A percentile compares a stretch with the other conserved stretches of the same genome.
These are phyloP conservation scores for Zaprionus lachaisei DNA, from an alignment of 1,140 invertebrate genomes.

Conservation along the genomic window DNA sequence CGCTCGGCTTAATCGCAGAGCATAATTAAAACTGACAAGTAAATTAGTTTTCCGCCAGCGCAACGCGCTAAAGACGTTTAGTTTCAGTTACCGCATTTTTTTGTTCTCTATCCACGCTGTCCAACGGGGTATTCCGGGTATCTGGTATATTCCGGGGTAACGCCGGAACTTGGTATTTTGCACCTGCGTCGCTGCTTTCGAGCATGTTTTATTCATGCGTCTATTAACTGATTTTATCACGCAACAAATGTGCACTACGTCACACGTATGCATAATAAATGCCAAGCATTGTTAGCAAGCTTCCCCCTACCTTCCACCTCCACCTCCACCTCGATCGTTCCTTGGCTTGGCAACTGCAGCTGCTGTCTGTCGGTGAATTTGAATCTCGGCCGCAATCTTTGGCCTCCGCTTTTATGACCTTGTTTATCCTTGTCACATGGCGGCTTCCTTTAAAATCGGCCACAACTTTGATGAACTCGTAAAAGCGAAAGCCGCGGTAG, in stretches of 20 bases:
- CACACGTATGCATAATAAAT: constrained; percentile 79
- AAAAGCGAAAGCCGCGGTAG: constrained; percentile 39
- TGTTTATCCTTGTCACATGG: constrained; percentile 80
- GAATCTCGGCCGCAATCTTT: constrained; percentile 61
- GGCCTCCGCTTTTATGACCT: constrained; percentile 65
- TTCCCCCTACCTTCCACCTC: not conserved
- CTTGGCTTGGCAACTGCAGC: constrained; percentile 24
- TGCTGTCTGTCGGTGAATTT: constrained; percentile 52
- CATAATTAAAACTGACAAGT: constrained; percentile 82
- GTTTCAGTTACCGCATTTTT: constrained; percentile 21
- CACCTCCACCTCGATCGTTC: not conserved
- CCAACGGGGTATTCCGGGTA: constrained; percentile 23
- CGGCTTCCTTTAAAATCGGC: constrained; percentile 64
- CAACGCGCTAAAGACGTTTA: constrained; percentile 39
- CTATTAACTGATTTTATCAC: constrained; percentile 81
- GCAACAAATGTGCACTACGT: constrained; percentile 80
- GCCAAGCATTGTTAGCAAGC: constrained; percentile 24
- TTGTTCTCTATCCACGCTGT: not conserved
- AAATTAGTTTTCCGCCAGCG: constrained; percentile 70
- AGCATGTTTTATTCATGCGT: constrained; percentile 75
- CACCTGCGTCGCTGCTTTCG: constrained; percentile 50
- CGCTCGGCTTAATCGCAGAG: constrained; percentile 68
- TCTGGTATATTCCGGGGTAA: constrained; percentile 17
- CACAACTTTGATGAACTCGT: constrained; percentile 81
- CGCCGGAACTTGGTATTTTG: constrained; percentile 13